Conservation (phyloP, 2,113 vertebrate genomes). For the Gambusia holbrooki region DNA sequence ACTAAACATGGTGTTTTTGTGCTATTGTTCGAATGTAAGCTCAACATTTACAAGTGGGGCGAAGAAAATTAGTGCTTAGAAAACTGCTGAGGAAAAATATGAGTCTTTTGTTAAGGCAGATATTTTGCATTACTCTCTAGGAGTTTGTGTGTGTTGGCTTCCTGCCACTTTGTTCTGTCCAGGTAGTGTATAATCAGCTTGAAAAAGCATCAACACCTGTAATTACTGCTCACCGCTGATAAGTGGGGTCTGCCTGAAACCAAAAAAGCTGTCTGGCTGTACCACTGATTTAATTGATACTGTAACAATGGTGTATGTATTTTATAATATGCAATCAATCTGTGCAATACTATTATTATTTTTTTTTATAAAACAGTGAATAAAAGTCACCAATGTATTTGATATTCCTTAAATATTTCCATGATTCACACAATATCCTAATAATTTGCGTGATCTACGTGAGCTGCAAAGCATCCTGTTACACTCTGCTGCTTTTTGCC, state of each 20-base stretch:
- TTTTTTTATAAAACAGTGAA: neutral
- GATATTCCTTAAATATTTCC: neutral
- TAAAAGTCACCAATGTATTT: neutral
- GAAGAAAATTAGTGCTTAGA: neutral
- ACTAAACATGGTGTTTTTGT: neutral
- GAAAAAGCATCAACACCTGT: conserved; percentile 22
- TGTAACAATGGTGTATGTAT: neutral
- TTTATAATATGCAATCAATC: neutral
- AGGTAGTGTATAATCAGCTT: conserved; percentile 37
- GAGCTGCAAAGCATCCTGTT: too few species aligned
- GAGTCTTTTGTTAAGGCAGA: neutral
- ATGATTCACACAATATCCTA: neutral
- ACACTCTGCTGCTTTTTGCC: neutral
- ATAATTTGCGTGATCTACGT: neutral
- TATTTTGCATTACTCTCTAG: conserved; percentile 32
- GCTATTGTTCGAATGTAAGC: too few species aligned
- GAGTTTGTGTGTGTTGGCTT: conserved; percentile 36
- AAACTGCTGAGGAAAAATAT: conserved; percentile 17
- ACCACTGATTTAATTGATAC: neutral
- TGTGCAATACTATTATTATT: too few species aligned
- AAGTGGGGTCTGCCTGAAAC: conserved; percentile 5
- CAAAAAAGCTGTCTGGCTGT: neutral
- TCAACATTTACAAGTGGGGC: too few species aligned
- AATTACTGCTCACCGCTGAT: conserved; percentile 31
- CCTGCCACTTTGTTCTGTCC: conserved; percentile 16